Conservation (phyloP, 1,140 invertebrate species). For the Lepidurus apus region DNA sequence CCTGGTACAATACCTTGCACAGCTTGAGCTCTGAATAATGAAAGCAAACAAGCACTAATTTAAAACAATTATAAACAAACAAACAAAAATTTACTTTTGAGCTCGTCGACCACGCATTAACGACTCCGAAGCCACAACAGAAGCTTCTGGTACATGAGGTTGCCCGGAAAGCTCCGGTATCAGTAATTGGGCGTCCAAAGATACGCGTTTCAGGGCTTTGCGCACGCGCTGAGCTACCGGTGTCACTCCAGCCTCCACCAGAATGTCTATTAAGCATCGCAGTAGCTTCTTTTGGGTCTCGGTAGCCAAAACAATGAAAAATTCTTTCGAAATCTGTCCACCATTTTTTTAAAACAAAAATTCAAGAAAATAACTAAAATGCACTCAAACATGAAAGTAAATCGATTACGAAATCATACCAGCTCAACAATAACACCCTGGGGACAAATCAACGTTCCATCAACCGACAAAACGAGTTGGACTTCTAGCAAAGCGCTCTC, state of each 20-base stretch:
- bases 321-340: slow-evolving; percentile 40
- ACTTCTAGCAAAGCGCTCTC: slow-evolving; percentile 20
- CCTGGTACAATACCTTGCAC: background rate
- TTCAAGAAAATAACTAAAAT: background rate
- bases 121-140: background rate
- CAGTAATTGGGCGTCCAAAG: slow-evolving; percentile 55
- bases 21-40: background rate
- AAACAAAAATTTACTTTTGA: background rate
- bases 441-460: slow-evolving; percentile 28
- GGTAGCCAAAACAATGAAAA: slow-evolving; percentile 41
- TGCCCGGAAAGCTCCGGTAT: slow-evolving; percentile 37
- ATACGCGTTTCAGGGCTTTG: slow-evolving; percentile 62
- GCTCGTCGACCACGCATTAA: background rate
- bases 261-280: slow-evolving; percentile 44
- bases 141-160: slow-evolving; percentile 24
- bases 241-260: slow-evolving; percentile 36
- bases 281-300: slow-evolving; percentile 43
- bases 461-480: slow-evolving; percentile 4
- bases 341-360: background rate
- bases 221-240: slow-evolving; percentile 45
- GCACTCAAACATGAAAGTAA: no score
- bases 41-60: no score
- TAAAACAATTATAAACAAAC: no score
- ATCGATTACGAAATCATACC: background rate
- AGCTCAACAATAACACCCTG: slow-evolving; percentile 30